Percentiles rank a stretch among this genome's conserved stretches.
Conservation (phyloP, 2,113 vertebrate genomes). For the Alligator sinensis region DNA sequence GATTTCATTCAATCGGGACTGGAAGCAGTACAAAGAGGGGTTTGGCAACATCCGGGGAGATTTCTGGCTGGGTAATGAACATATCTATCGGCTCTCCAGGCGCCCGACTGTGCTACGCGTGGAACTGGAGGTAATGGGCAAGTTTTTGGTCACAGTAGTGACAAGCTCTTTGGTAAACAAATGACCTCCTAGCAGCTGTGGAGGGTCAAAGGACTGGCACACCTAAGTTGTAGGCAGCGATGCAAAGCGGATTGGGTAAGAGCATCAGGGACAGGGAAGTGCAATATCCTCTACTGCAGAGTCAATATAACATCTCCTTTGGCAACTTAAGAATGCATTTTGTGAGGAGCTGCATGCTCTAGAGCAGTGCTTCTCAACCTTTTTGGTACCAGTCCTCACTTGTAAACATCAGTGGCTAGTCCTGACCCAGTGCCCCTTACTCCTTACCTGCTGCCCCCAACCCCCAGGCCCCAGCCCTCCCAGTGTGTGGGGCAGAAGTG, state of each 20-base stretch:
- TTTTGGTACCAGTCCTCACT: too few relatives aligned
- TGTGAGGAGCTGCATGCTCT: accelerated
- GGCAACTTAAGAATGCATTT: background rate
- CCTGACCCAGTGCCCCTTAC: too few relatives aligned
- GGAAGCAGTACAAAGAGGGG: conserved; percentile 94
- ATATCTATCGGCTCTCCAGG: conserved; percentile 91
- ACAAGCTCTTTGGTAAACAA: background rate
- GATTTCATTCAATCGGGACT: conserved; percentile 91
- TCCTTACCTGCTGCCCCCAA: too few relatives aligned
- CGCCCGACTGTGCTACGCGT: conserved; percentile 91
- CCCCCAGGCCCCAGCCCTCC: too few relatives aligned
- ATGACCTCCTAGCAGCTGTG: background rate
- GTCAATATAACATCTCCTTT: background rate
- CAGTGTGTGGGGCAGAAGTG: too few relatives aligned
- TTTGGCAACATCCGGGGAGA: conserved; percentile 94
- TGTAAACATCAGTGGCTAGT: too few relatives aligned
- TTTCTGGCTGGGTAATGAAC: conserved; percentile 97
- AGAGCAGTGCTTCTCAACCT: background rate
- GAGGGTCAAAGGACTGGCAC: background rate
- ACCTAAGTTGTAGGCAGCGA: background rate
- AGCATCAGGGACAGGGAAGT: background rate
- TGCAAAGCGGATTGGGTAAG: background rate
- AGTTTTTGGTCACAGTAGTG: background rate
- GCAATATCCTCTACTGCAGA: background rate
- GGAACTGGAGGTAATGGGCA: conserved; percentile 88